Evolutionary conservation across 2,888 invertebrate species (phyloP).

Genomic region (Sesia bembeciformis): DNA sequence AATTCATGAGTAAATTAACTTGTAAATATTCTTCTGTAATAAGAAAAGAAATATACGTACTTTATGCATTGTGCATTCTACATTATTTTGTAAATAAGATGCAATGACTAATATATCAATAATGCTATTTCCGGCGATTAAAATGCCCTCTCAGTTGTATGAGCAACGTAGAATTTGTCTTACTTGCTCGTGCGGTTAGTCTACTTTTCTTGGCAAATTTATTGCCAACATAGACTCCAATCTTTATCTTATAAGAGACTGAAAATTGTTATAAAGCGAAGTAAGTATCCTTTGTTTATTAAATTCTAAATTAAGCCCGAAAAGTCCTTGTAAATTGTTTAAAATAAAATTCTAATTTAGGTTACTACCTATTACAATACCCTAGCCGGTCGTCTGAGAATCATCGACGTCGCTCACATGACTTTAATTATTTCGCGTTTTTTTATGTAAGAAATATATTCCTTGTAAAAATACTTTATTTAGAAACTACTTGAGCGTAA

Average conservation of each 20-base stretch:
- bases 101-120: conserved; percentile 28
- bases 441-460: not conserved
- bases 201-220: not conserved
- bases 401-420: not conserved
- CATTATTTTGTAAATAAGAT: not conserved
- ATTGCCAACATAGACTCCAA: not conserved
- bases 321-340: too few relatives aligned
- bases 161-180: too few relatives aligned
- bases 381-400: not conserved
- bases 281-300: not conserved
- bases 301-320: not conserved
- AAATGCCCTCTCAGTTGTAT: not conserved
- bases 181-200: not conserved
- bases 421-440: not conserved
- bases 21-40: too few relatives aligned
- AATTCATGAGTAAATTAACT: too few relatives aligned
- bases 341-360: not conserved
- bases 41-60: too few relatives aligned
- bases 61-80: too few relatives aligned
- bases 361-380: not conserved
- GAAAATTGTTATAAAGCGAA: not conserved
- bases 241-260: not conserved
- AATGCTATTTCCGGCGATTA: conserved; percentile 37
- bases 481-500: too few relatives aligned
- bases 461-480: not conserved